Conservation (phyloP, 2,113 vertebrate species). For the Catharus bicknelli region DNA sequence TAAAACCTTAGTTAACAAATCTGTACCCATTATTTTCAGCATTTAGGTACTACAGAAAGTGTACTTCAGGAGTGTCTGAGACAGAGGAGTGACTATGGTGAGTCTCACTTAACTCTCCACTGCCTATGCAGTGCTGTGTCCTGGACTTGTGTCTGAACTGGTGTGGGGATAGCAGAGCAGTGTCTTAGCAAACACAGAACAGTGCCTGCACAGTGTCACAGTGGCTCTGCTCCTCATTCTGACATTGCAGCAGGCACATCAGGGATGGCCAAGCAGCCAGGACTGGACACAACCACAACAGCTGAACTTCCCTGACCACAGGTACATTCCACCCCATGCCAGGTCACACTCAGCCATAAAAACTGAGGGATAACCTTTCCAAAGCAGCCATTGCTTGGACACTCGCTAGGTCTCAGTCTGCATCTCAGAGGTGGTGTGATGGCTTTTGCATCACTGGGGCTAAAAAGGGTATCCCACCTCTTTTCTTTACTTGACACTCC, state of each 20-base stretch:
- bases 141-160: not conserved
- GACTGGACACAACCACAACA: not conserved
- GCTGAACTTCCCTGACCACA: not conserved
- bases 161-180: not conserved
- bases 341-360: not conserved
- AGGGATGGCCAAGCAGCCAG: not conserved
- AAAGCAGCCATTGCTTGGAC: not conserved
- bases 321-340: not conserved
- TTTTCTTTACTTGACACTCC: not conserved
- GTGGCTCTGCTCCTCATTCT: not conserved
- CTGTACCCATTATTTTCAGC: not conserved
- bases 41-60: not conserved
- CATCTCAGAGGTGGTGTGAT: not conserved
- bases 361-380: not conserved
- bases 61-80: not conserved
- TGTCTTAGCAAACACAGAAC: not conserved
- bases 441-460: not conserved
- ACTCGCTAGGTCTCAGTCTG: rapidly evolving
- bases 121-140: not conserved
- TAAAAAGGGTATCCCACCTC: not conserved
- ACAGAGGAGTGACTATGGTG: not conserved
- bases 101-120: not conserved
- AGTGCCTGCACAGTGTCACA: too few species aligned
- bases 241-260: rapidly evolving
- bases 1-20: not conserved